Evolutionary conservation across 2,888 invertebrate genomes (phyloP).

Genomic region (Hydraecia micacea): DNA sequence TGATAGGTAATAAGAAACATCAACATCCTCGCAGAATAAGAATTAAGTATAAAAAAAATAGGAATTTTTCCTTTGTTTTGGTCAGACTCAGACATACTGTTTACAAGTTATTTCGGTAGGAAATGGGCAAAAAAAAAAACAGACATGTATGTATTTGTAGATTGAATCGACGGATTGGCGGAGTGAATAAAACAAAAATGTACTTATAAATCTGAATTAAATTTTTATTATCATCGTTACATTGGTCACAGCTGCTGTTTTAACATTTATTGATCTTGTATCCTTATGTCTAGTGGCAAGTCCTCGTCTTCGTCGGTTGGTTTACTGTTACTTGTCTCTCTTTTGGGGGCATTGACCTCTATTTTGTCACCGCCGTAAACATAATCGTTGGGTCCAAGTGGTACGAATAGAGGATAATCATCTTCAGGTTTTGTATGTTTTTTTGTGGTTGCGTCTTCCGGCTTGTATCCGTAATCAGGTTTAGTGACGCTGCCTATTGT

Average conservation of each 20-base stretch:
- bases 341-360: slow-evolving; percentile 79
- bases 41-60: slow-evolving; percentile 10
- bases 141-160: slow-evolving; percentile 11
- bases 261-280: slow-evolving; percentile 72
- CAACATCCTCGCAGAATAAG: neutral
- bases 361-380: slow-evolving; percentile 77
- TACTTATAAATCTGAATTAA: neutral
- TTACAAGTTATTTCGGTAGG: neutral
- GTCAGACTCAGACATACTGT: slow-evolving; percentile 3
- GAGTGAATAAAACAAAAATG: slow-evolving; percentile 5
- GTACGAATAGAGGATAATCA: slow-evolving; percentile 76
- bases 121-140: slow-evolving; percentile 1
- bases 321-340: slow-evolving; percentile 73
- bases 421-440: slow-evolving; percentile 71
- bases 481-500: slow-evolving; percentile 18
- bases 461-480: slow-evolving; percentile 41
- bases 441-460: slow-evolving; percentile 67
- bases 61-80: neutral
- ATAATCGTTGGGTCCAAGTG: slow-evolving; percentile 78
- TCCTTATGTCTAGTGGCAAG: slow-evolving; percentile 80
- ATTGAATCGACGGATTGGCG: slow-evolving; percentile 1
- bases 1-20: neutral
- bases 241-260: neutral
- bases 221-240: slow-evolving; percentile 1
- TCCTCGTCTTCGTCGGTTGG: slow-evolving; percentile 75